Conservation (phyloP, 1,140 invertebrate genomes). For the Zaprionus nigranus region DNA sequence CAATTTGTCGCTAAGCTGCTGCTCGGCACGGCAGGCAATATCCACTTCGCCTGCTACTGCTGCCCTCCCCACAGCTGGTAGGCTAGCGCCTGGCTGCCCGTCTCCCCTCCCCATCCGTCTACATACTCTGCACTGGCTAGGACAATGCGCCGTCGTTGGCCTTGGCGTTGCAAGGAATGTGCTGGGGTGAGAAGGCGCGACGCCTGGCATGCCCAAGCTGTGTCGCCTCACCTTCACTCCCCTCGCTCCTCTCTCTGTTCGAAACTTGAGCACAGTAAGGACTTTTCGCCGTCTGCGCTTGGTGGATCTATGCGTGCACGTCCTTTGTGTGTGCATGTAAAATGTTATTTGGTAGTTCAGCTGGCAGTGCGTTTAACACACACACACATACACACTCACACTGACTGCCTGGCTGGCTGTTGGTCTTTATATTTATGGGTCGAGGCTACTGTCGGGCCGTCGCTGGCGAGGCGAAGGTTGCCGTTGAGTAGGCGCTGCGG, state of each 20-base stretch:
- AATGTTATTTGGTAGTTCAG: slow-evolving; percentile 50
- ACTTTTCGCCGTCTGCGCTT: slow-evolving; percentile 33
- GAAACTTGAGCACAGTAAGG: slow-evolving; percentile 24
- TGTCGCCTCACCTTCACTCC: neutral
- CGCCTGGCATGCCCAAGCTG: neutral
- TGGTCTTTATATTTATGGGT: slow-evolving; percentile 71
- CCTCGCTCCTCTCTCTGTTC: neutral
- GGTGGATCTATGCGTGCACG: slow-evolving; percentile 19
- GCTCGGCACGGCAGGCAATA: neutral
- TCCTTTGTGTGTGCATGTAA: slow-evolving; percentile 24
- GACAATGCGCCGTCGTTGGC: slow-evolving; percentile 41
- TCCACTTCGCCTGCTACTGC: neutral
- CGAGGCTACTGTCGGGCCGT: slow-evolving; percentile 67
- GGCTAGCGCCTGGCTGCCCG: slow-evolving; percentile 8
- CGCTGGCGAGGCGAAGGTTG: slow-evolving; percentile 63
- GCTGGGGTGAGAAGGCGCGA: slow-evolving; percentile 21
- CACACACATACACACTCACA: slow-evolving; percentile 16
- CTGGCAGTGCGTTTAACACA: slow-evolving; percentile 44
- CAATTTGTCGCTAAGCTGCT: slow-evolving; percentile 39
- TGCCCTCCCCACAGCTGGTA: slow-evolving; percentile 3
- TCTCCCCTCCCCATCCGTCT: neutral
- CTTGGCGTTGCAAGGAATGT: slow-evolving; percentile 38
- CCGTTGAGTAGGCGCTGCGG: slow-evolving; percentile 24
- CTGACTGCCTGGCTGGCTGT: slow-evolving; percentile 10
- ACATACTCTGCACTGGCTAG: neutral